Evolutionary conservation across 2,888 invertebrate genomes (phyloP), one percentile per base, ranked within the genome.

Genomic region (Argyresthia albistria): DNA sequence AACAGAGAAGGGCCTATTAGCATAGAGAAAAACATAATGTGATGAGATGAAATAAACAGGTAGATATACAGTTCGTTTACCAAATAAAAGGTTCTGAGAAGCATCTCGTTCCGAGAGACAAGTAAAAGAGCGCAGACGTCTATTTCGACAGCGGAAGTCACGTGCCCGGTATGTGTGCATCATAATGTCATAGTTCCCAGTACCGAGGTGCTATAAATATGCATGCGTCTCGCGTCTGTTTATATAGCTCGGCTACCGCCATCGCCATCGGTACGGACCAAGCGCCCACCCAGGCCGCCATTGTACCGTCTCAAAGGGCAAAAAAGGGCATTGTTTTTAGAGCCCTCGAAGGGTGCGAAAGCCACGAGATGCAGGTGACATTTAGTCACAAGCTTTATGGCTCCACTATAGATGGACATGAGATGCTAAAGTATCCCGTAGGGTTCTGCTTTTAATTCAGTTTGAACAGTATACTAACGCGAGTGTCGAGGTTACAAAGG

Each of bases 71-170:
- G 25, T 25, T 25, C 6, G 6, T 25, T 25, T 25, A 25, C 25
- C 6, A 25, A 25, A 25, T 25, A 4, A 25, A 25, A 25, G 12
- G 12, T 48, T 48, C 48, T 48, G 10, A 25, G 48, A 48, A 45
- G 45, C 15, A 11, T 46, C 35, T 35, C 25, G 12, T 37, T 12
- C 25, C 37, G 48, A 37, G 48, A 37, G 48, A 37, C 12, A 48
- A 48, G 48, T 37, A 48, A 48, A 48, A 36, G 48, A 14, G 37
- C 35, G 35, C n/a, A 12, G 52, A 48, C 25, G 43, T 54, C 55
- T 58, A 57, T 56, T 59, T 82, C 65, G 70, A 74, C 71, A 71
- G 58, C 80, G 81, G 82, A 80, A 80, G 77, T 82, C 79, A 76
- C 80, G 76, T 71, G 75, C 67, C n/a, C 49, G 63, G 70, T 50